Base-by-base conservation (phyloP, 2,113 vertebrate species). In the Centrocercus urophasianus region DNA sequence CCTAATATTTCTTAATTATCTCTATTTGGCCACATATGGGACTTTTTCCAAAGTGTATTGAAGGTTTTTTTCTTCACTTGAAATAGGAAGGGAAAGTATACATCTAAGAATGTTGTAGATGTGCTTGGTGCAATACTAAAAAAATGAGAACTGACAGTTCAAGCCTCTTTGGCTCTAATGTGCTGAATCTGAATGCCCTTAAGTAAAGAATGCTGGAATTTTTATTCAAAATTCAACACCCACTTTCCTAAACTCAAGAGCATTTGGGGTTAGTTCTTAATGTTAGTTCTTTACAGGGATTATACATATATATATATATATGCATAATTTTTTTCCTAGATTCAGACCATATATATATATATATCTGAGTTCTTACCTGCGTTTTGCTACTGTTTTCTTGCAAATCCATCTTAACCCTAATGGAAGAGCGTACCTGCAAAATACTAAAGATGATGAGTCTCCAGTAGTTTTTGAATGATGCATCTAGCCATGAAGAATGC, bases 131-230 rank as follows among this genome's bases (percentile, higher is more conserved):
- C 24, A 87, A 22, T 76, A 73, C 92, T 90, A 70, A 76, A 93
- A 88, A 88, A 64, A 95, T 94, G 30, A 89, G 86, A 84, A 45
- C 81, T 94, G 95, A 92, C 96, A 95, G 91, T 84, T 94, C 86
- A 73, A 90, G 70, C 47, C 63, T 90, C 66, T 92, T 96, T 82
- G 89, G 66, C 84, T 93, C 86, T 95, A 88, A 90, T 92, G 40
- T 85, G 86, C 80, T 94, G 90, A 93, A 92, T 87, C 54, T 92
- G 60, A 94, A 93, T 89, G 74, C 89, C 91, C 93, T 86, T 40
- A 90, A 94, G 89, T 84, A 45, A 92, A 89, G 63, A 90, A 86
- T 57, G 40, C 47, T 59, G 34, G 80, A 86, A 87, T 92, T 89
- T 89, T 2, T 64, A 65, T 79, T 95, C 83, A 75, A 82, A 90